Evolutionary conservation across 2,888 invertebrate species (phyloP), one percentile per base, ranked within the genome.

Genomic region (Dorcus parallelipipedus): DNA sequence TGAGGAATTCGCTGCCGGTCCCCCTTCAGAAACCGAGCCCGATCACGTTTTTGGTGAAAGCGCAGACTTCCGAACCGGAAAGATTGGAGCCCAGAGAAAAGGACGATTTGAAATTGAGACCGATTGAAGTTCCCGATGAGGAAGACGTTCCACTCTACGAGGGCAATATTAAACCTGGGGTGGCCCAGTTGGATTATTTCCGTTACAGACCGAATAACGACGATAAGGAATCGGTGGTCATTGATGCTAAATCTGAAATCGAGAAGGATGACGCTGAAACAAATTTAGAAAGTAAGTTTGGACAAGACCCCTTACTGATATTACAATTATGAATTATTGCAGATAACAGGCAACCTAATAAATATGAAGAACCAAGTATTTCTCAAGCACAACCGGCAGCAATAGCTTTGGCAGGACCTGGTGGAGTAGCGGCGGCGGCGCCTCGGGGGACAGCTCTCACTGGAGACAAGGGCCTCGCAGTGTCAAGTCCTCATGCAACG

Each of bases 381-480:
- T 80, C 82, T 1, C 80, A 80, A 70, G 81, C 81, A 17, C 76
- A 78, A 58, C 82, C 82, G 7, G 76, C 76, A 42, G 82, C 80
- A 3, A 76, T 81, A 52, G 81, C 82, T 2, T 67, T 82, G 49
- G 80, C 82, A 5, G 82, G 82, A 40, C 74, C 74, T 42, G 81
- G 81, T 41, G 82, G 82, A 6, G 76, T 80, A 3, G 82, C 82
- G 5, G 74, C 78, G 9, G 79, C 82, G 3, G 76, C 78, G 9
- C 82, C 82, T 3, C 71, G 76, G 50, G 81, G 76, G 7, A 81
- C 81, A 9, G 82, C 83, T 2, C 69, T 82, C 20, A 81, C 78
- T 17, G 82, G 82, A 33, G 76, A 78, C 55, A 78, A 77, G 56
- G 82, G 82, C 10, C 64, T 81, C 50, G 79, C 81, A 0, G 72